Evolutionary conservation across 1,140 invertebrate species (phyloP), one percentile per base, ranked within the genome.

Genomic region (Dendroctonus ponderosae): DNA sequence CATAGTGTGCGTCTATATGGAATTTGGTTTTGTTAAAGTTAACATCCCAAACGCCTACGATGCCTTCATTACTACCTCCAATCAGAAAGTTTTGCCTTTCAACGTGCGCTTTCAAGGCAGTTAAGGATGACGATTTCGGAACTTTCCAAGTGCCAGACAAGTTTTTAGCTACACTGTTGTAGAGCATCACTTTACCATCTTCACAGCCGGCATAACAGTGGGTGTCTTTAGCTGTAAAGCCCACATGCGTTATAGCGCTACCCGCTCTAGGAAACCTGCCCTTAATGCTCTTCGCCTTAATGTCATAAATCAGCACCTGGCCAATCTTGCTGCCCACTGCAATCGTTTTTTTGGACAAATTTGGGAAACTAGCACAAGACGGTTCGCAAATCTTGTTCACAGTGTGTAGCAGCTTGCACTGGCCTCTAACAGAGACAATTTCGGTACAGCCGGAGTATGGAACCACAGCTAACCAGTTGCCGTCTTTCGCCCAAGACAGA

Each of bases 401-500:
- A 3, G 71, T 76, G 49, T 73, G 73, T 7, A 79, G 64, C 5
- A 74, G 63, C 60, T 75, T 75, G 6, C 77, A 64, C 42, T 74
- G 67, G 42, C 74, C 70, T 53, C 72, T 74, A 8, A 77, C 54
- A 38, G 73, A 70, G 14, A 78, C 69, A 39, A 79, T 74, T 72
- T 79, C 74, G 8, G 75, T 62, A 43, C 42, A 57, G n/a, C 74
- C 76, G 7, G 67, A 66, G 56, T 70, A 60, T 7, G 76, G 76
- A 42, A 77, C 75, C 0, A 77, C 14, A 12, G 74, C 70, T n/a
- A 78, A 15, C 77, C 77, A 79, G 50, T 58, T 63, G 7, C 78
- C 77, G 64, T 78, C 75, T 60, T 74, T 77, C 40, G 71, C 70
- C 76, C 75, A 78, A 6, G 77, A 78, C 7, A 79, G 70, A 26